A percentile compares a stretch with the other conserved stretches of the same genome.
Conservation (phyloP, 1,140 invertebrate genomes). For the Atta cephalotes region DNA sequence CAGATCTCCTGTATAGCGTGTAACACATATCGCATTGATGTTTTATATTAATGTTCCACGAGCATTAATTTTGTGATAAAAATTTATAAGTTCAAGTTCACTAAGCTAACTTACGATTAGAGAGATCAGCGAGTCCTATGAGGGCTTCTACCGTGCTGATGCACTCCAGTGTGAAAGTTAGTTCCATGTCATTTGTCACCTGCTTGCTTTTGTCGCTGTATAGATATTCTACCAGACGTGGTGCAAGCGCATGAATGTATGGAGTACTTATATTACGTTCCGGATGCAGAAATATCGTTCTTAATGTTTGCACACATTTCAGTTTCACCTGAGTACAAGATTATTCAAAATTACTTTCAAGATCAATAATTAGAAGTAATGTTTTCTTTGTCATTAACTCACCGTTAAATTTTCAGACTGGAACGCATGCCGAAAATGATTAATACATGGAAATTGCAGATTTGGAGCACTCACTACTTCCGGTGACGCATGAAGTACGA, state of each 20-base stretch:
- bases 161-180: conserved; percentile 90
- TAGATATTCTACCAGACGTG: conserved; percentile 90
- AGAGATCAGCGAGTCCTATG: conserved; percentile 91
- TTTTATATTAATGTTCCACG: conserved; percentile 49
- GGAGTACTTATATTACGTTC: conserved; percentile 90
- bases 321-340: conserved; percentile 88
- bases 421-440: conserved; percentile 96
- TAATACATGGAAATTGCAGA: conserved; percentile 96
- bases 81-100: neutral
- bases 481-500: conserved; percentile 93
- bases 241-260: conserved; percentile 94
- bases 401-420: conserved; percentile 92
- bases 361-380: neutral
- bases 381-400: conserved; percentile 70
- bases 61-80: neutral
- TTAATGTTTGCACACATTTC: conserved; percentile 92
- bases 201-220: conserved; percentile 88
- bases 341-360: conserved; percentile 15
- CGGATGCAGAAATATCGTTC: conserved; percentile 91
- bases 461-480: conserved; percentile 92
- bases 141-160: conserved; percentile 91
- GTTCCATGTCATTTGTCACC: conserved; percentile 87
- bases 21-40: conserved; percentile 75
- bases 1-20: conserved; percentile 86
- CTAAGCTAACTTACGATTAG: conserved; percentile 90